Evolutionary conservation across 1,140 invertebrate species (phyloP), one percentile per base, ranked within the genome.

Genomic region (Palaemon carinicauda): DNA sequence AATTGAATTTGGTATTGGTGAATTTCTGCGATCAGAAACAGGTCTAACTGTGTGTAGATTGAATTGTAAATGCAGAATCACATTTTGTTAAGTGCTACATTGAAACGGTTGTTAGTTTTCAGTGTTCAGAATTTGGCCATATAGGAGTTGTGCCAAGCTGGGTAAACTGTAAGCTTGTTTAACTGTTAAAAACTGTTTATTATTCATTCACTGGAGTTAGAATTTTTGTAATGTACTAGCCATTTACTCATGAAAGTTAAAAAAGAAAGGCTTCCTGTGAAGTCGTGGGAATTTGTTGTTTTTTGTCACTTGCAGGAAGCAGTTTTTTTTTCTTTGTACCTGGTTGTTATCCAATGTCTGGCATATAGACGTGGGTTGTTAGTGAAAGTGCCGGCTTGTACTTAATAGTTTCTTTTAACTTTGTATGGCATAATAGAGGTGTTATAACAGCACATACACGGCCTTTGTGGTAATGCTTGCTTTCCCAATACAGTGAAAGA

Each of bases 401-500:
- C 78, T 80, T 80, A 80, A 80, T 80, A 56, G 78, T 80, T 80
- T 60, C 52, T 80, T 54, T 56, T 80, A 52, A 80, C 54, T 80
- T 54, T 80, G 24, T 60, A 80, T 80, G 78, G 78, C 78, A 80
- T 80, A 80, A 80, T 80, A 60, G 78, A 80, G 78, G 78, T 80
- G 78, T 56, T 80, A 41, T 41, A 51, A 80, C 78, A 80, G 78
- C 78, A 80, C 78, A 80, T 80, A 80, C 78, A 80, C 78, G 78
- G 78, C 78, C 78, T 80, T 80, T 80, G 27, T 80, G 78, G 78
- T 80, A 80, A 80, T 80, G 78, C 78, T 80, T 80, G 78, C 78
- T 80, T 80, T 79, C 54, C 78, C 78, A 80, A 80, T 80, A 80
- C 78, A 80, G 78, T 80, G 78, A 80, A 60, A 56, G 78, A 80